Base-by-base conservation (phyloP, 2,888 invertebrate genomes). In the Xestobium rufovillosum region DNA sequence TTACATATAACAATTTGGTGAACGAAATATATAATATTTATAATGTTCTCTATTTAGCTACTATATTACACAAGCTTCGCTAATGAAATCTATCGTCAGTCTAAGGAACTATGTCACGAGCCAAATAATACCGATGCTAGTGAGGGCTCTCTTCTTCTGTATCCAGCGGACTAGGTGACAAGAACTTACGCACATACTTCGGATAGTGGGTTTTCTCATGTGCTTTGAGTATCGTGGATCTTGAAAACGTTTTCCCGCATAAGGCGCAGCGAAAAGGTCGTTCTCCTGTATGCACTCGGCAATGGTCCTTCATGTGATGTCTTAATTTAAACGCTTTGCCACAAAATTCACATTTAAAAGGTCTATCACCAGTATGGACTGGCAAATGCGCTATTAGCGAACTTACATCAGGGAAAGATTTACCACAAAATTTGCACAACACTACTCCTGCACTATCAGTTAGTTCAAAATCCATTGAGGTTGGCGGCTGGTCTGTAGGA, bases 231-330 rank as follows among this genome's bases (percentile, higher is more conserved):
- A 90, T 90, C 47, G 89, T 89, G 52, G 88, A 88, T 55, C 89
- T 76, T 47, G 88, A 88, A 68, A 90, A 90, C 47, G 88, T 89
- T 67, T 90, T 90, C 47, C 89, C 89, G 67, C 90, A 90, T 53
- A 89, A 72, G 44, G 82, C 79, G 68, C 89, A 90, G 55, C 88
- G 78, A 72, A 90, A 90, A 30, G 89, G 89, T 52, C 89, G 73
- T 66, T 90, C 89, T 51, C 90, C 90, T 53, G 89, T 90, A 66
- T 90, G 90, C 46, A 90, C 89, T 59, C 89, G 80, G 71, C 88
- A 89, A 65, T 90, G 90, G 71, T 90, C 89, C 70, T 90, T 90
- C 89, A 90, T 89, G 71, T 90, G 89, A 66, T 90, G 89, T 45
- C 89, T 76, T 60, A 90, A 71, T 66, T 90, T 90, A 73, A 90